Evolutionary conservation across 2,888 invertebrate species (phyloP).

Genomic region (Cephus nigrinus): DNA sequence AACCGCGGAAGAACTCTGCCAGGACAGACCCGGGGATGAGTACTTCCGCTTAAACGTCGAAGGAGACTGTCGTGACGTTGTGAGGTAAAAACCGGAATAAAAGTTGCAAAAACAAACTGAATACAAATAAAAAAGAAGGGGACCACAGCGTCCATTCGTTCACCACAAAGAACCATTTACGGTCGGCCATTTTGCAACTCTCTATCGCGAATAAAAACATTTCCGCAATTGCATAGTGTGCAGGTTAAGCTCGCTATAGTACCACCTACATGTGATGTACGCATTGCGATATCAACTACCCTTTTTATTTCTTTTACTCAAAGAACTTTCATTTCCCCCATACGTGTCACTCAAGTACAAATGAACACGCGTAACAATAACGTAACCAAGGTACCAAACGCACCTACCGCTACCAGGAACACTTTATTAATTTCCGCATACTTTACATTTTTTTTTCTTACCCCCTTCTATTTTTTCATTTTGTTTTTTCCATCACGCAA

Average conservation of each 20-base stretch:
- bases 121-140: not conserved
- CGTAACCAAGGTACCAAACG: not conserved
- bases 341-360: not conserved
- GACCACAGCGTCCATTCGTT: not conserved
- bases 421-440: not conserved
- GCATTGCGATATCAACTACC: not conserved
- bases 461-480: not conserved
- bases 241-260: not conserved
- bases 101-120: not conserved
- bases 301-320: not conserved
- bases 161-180: not conserved
- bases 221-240: not conserved
- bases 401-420: not conserved
- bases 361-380: not conserved
- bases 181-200: not conserved
- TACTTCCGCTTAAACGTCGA: slow-evolving; percentile 88
- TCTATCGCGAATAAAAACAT: not conserved
- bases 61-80: slow-evolving; percentile 92
- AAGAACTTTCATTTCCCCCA: not conserved
- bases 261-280: not conserved
- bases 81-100: slow-evolving; percentile 74
- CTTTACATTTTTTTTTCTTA: not conserved
- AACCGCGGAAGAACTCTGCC: slow-evolving; percentile 85
- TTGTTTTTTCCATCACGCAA: not conserved
- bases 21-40: slow-evolving; percentile 89